A percentile compares a stretch with the other conserved stretches of the same genome.
Conservation (phyloP, 2,888 invertebrate species). For the Ellobium chinense region DNA sequence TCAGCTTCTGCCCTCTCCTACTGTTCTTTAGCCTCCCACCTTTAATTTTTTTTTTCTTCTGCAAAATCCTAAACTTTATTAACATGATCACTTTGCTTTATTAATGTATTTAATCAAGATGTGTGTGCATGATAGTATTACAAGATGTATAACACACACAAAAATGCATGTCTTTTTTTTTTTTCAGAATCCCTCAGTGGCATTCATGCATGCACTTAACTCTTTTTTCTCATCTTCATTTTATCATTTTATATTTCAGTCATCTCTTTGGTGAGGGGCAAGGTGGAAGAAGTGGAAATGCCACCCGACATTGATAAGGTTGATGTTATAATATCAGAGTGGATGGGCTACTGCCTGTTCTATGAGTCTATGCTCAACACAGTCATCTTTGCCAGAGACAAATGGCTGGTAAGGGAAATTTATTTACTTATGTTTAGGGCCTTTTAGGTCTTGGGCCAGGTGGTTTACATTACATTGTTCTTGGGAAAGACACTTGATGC, state of each 20-base stretch:
- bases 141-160: too few species aligned
- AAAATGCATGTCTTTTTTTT: not conserved
- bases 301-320: conserved; percentile 94
- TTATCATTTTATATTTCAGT: conserved; percentile 60
- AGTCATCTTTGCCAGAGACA: conserved; percentile 97
- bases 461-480: too few species aligned
- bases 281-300: conserved; percentile 94
- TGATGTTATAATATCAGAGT: conserved; percentile 92
- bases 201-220: not conserved
- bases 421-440: too few species aligned
- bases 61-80: too few species aligned
- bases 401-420: conserved; percentile 92
- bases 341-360: conserved; percentile 94
- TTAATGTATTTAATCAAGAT: too few species aligned
- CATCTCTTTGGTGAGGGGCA: conserved; percentile 81
- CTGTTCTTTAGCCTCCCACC: too few species aligned
- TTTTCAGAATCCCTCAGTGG: not conserved
- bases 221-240: not conserved
- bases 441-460: too few species aligned
- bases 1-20: too few species aligned
- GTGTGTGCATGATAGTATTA: too few species aligned
- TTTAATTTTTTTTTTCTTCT: too few species aligned
- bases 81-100: too few species aligned
- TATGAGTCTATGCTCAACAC: conserved; percentile 99
- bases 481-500: too few species aligned